Evolutionary conservation across 2,113 vertebrate genomes (phyloP).

Genomic region (Menura novaehollandiae): DNA sequence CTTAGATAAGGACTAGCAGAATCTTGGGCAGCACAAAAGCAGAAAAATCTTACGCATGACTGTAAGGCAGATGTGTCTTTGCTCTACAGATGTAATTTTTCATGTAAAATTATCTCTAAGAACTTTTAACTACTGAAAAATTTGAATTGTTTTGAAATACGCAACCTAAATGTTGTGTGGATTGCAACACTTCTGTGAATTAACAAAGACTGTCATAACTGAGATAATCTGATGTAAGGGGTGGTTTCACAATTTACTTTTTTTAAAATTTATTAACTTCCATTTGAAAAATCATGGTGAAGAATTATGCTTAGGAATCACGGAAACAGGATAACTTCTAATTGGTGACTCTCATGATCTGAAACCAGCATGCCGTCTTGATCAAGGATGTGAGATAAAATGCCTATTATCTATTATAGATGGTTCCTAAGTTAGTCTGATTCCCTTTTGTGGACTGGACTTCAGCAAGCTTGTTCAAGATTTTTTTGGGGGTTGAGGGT

Average conservation of each 20-base stretch:
- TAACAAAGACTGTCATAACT: background rate
- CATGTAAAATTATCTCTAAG: background rate
- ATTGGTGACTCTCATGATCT: background rate
- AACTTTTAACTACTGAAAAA: background rate
- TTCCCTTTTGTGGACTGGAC: background rate
- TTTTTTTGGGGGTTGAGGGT: background rate
- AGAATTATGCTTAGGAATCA: background rate
- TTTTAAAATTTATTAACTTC: background rate
- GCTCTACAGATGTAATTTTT: background rate
- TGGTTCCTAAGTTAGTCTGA: background rate
- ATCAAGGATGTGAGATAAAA: background rate
- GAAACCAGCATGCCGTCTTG: background rate
- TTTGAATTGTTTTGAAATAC: background rate
- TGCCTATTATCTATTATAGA: background rate
- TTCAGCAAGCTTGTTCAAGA: background rate
- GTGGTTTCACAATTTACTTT: background rate
- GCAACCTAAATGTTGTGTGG: background rate
- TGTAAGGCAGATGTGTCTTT: background rate
- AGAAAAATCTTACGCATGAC: background rate
- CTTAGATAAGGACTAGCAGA: background rate
- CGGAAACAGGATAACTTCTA: background rate
- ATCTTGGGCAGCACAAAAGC: background rate
- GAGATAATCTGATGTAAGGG: background rate
- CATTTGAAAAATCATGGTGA: background rate
- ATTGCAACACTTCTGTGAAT: background rate